Conservation (phyloP, 2,888 invertebrate species). For the Erynnis tages region DNA sequence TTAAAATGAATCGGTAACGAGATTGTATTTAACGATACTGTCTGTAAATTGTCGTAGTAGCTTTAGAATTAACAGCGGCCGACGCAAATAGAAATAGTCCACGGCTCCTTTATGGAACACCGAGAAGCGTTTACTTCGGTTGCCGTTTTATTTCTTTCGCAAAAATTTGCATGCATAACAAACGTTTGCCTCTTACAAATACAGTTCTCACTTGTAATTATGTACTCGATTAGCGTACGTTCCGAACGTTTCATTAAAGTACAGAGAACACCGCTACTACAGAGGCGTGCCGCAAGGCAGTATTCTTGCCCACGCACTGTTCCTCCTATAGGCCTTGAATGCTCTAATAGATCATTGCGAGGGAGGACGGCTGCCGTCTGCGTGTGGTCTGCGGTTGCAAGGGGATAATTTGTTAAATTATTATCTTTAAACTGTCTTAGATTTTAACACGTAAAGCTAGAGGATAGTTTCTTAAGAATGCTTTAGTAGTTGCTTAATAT, state of each 20-base stretch:
- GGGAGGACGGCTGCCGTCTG: slow-evolving; percentile 41
- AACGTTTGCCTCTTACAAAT: slow-evolving; percentile 3
- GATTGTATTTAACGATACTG: slow-evolving; percentile 25
- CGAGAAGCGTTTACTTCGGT: neutral
- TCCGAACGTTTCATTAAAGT: slow-evolving; percentile 33
- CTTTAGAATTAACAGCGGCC: slow-evolving; percentile 15
- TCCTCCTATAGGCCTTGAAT: slow-evolving; percentile 33
- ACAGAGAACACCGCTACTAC: slow-evolving; percentile 40
- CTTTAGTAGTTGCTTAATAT: slow-evolving; percentile 16
- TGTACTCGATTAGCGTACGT: slow-evolving; percentile 18
- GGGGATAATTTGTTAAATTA: slow-evolving; percentile 26
- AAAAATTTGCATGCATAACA: neutral
- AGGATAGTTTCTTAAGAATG: slow-evolving; percentile 11
- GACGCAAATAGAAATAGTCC: slow-evolving; percentile 10
- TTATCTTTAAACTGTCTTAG: slow-evolving; percentile 25
- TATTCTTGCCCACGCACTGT: slow-evolving; percentile 40
- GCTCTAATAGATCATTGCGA: slow-evolving; percentile 39
- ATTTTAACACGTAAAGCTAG: slow-evolving; percentile 21
- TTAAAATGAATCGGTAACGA: slow-evolving; percentile 23
- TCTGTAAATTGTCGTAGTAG: slow-evolving; percentile 21
- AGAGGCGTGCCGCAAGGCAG: slow-evolving; percentile 40
- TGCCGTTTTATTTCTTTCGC: neutral
- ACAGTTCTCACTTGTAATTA: neutral
- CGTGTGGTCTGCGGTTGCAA: slow-evolving; percentile 40
- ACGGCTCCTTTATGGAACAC: neutral